These are phyloP conservation scores for Chaetogeoica ovagalla DNA, from an alignment of 2,888 invertebrate genomes.

Conservation along the genomic window DNA sequence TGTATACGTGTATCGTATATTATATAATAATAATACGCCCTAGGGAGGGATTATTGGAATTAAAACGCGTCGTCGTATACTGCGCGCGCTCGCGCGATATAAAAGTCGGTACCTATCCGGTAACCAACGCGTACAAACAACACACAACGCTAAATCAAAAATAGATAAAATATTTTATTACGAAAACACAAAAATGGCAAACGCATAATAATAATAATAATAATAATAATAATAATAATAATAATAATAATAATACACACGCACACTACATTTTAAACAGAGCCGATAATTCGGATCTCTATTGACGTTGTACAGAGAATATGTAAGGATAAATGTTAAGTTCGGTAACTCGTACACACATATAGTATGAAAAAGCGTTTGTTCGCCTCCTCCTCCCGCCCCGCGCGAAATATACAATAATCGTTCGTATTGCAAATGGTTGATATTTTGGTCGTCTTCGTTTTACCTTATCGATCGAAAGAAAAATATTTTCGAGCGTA, in stretches of 20 bases:
- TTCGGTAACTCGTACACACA: background rate
- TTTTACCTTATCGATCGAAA: too few species aligned
- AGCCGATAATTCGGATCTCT: background rate
- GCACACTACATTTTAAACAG: background rate
- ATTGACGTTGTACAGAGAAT: background rate
- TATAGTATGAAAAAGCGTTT: background rate
- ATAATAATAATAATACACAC: too few species aligned
- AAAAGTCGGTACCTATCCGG: background rate
- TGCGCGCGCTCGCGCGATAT: background rate
- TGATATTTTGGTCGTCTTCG: too few species aligned
- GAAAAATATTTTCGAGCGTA: too few species aligned
- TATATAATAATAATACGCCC: background rate
- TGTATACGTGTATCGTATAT: background rate
- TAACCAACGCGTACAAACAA: too few species aligned
- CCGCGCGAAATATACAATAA: too few species aligned
- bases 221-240: too few species aligned
- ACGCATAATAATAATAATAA: too few species aligned
- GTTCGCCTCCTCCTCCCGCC: too few species aligned
- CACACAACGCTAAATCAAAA: too few species aligned
- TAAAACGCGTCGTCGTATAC: slow-evolving; percentile 19
- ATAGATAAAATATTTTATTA: background rate
- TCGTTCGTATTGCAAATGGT: too few species aligned
- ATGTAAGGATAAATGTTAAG: background rate
- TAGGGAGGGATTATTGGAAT: slow-evolving; percentile 14
- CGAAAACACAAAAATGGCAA: too few species aligned